phyloP scores from a whole-genome alignment of 1,140 invertebrate species.

The Drosophila watanabei region DNA sequence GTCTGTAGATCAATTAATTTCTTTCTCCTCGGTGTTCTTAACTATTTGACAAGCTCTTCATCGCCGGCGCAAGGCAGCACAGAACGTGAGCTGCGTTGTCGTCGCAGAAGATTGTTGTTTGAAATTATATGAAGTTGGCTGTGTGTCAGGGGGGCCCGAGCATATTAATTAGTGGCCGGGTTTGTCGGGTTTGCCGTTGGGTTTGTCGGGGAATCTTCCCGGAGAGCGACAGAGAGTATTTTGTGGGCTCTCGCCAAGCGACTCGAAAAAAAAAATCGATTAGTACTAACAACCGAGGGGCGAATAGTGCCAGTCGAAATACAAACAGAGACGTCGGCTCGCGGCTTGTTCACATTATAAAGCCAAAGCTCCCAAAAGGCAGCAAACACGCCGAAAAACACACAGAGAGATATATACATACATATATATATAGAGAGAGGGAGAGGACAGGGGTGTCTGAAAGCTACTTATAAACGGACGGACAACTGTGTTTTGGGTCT shows the following conservation, averaged over 20 bases:
- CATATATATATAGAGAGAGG: background rate
- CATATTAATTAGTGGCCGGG: slow-evolving; percentile 53
- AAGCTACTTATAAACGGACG: slow-evolving; percentile 75
- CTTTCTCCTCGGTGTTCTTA: slow-evolving; percentile 28
- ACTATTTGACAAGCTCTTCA: slow-evolving; percentile 75
- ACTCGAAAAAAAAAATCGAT: slow-evolving; percentile 68
- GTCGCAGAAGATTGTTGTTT: slow-evolving; percentile 32
- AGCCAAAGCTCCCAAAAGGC: slow-evolving; percentile 63
- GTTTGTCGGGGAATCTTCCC: slow-evolving; percentile 33
- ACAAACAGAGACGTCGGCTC: slow-evolving; percentile 45
- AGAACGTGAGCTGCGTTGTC: slow-evolving; percentile 47
- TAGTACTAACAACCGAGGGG: slow-evolving; percentile 48
- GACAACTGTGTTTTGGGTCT: slow-evolving; percentile 72
- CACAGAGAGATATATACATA: slow-evolving; percentile 2
- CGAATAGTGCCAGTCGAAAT: slow-evolving; percentile 44
- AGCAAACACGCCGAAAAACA: slow-evolving; percentile 37
- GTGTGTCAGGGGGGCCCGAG: slow-evolving; percentile 27
- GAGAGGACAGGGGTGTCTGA: slow-evolving; percentile 27
- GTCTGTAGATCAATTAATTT: slow-evolving; percentile 37
- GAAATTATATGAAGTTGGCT: slow-evolving; percentile 53
- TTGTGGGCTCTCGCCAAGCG: slow-evolving; percentile 6
- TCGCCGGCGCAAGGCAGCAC: slow-evolving; percentile 24
- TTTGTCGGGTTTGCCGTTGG: slow-evolving; percentile 19
- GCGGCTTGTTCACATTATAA: slow-evolving; percentile 61
- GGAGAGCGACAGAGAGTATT: slow-evolving; percentile 11